Evolutionary conservation across 2,113 vertebrate species (phyloP).

Genomic region (Corythornis madagascariensis): DNA sequence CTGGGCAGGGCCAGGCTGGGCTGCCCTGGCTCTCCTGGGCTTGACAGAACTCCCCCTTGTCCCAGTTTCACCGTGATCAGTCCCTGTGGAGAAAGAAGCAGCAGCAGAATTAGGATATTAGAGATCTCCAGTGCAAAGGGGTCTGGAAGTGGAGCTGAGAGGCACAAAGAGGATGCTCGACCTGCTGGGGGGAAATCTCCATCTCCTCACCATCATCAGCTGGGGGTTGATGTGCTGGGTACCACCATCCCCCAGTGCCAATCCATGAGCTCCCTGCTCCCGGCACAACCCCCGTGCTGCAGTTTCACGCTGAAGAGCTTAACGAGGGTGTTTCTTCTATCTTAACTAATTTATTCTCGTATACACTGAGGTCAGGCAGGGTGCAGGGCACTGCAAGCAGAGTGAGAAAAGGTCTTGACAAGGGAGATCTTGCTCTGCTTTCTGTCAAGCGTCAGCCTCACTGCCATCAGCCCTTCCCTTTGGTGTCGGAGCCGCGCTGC

Average conservation of each 20-base stretch:
- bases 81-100: neutral
- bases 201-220: neutral
- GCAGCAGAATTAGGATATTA: rapidly evolving
- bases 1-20: neutral
- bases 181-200: neutral
- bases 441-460: neutral
- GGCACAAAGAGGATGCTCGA: rapidly evolving
- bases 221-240: neutral
- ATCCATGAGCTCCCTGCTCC: neutral
- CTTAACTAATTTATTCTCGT: neutral
- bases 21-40: neutral
- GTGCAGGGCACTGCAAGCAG: neutral
- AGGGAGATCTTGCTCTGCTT: neutral
- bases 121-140: rapidly evolving
- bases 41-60: neutral
- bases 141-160: neutral
- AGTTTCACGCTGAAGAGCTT: neutral
- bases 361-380: neutral
- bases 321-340: neutral
- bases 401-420: constrained; percentile 20
- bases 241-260: rapidly evolving
- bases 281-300: rapidly evolving
- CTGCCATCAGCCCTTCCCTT: neutral
- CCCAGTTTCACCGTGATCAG: rapidly evolving
- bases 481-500: neutral